Base-by-base conservation (phyloP, 2,888 invertebrate species). In the Nasonovia ribisnigri region DNA sequence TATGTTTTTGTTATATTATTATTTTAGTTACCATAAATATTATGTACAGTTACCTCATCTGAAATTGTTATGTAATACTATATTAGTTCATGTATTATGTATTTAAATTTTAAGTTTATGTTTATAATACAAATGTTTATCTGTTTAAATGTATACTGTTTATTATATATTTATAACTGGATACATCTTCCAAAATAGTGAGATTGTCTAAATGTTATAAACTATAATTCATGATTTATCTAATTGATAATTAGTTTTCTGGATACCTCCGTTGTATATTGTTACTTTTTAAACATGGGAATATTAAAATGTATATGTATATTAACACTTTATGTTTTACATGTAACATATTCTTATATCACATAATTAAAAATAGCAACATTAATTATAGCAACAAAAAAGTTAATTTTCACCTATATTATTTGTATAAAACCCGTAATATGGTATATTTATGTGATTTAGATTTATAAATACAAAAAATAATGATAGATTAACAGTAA, bases 11-110 rank as follows among this genome's bases (percentile, higher is more conserved):
- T 84, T 11, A 43, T 91, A 86, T 46, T 60, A n/a, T 60, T 36
- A 60, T 92, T 6, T 48, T 92, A 92, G 92, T 92, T 92, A 92
- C 86, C 92, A 92, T 84, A 13, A 77, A 51, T 92, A 91, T 84
- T 84, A 26, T 87, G 13, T 48, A 91, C 36, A 86, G 91, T 86
- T 92, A 92, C 86, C 84, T 86, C 0, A 13, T 57, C 6, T 86
- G 26, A 91, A 57, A 57, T 84, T 86, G 43, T 84, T 91, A 8
- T 51, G 42, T 84, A 54, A 57, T 8, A 57, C 60, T 43, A 29
- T 29, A 24, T 57, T 46, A 77, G 77, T 46, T 84, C 0, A n/a
- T 13, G 46, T 43, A 91, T 84, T 91, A 51, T 29, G 77, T 77
- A 48, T 5, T 42, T 36, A 46, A 60, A 46, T 20, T 16, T 51